These are phyloP conservation scores for Apamea monoglypha DNA, from an alignment of 2,888 invertebrate species.

Conservation along the genomic window DNA sequence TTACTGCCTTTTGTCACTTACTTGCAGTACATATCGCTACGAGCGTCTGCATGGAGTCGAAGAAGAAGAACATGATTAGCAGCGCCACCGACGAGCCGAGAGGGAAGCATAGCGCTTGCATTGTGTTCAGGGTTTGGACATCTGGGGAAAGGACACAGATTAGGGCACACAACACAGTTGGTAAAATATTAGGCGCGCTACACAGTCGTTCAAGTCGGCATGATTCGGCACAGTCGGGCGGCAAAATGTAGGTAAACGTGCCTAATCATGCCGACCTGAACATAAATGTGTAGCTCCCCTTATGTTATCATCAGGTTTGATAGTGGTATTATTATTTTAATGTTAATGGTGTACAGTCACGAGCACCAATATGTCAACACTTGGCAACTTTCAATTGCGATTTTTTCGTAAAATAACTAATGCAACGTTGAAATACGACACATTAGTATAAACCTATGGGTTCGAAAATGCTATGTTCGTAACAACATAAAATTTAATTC, in stretches of 20 bases:
- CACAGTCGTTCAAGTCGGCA: background rate
- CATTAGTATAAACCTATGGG: too few relatives aligned
- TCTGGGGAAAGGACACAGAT: conserved; percentile 80
- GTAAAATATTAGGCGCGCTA: too few relatives aligned
- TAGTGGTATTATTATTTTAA: background rate
- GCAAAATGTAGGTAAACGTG: background rate
- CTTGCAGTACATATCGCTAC: conserved; percentile 99
- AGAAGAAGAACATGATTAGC: conserved; percentile 99
- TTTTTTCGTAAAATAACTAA: too few relatives aligned
- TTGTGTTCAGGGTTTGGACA: conserved; percentile 98
- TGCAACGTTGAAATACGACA: too few relatives aligned
- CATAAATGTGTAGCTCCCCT: background rate
- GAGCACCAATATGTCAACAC: too few relatives aligned
- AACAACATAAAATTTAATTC: too few relatives aligned
- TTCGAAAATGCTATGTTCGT: too few relatives aligned
- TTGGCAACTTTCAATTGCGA: too few relatives aligned
- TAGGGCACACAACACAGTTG: background rate
- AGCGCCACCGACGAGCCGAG: conserved; percentile 98
- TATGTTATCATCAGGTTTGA: background rate
- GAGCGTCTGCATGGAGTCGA: conserved; percentile 99
- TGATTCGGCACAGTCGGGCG: too few relatives aligned
- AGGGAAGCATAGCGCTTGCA: conserved; percentile 99
- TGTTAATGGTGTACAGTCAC: background rate
- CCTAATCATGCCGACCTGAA: background rate
- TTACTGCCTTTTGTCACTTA: conserved; percentile 88